Evolutionary conservation across 2,888 invertebrate genomes (phyloP).

Genomic region (Trachelus iudaicus): DNA sequence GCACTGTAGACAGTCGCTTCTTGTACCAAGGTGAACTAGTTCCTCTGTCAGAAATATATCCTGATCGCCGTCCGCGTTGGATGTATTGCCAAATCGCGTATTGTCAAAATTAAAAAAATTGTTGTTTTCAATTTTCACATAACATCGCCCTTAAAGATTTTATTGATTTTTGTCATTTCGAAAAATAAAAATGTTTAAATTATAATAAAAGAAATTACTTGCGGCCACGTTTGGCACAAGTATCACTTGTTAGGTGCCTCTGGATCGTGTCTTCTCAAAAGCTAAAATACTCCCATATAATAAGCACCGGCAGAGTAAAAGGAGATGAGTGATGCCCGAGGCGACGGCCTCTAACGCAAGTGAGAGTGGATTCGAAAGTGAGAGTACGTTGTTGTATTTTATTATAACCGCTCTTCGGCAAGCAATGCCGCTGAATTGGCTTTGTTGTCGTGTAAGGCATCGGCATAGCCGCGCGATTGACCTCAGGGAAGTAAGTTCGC

Average conservation of each 20-base stretch:
- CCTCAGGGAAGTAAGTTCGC: background rate
- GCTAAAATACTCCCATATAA: background rate
- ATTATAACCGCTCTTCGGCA: slow-evolving; percentile 22
- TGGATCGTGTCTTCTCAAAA: background rate
- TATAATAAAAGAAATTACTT: background rate
- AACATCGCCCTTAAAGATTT: too few relatives aligned
- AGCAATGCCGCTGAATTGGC: slow-evolving; percentile 25
- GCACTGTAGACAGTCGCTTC: background rate
- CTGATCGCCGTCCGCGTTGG: background rate
- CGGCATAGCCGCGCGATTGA: background rate
- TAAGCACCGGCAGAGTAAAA: background rate
- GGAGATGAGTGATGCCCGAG: slow-evolving; percentile 11
- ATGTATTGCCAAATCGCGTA: background rate
- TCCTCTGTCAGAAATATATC: background rate
- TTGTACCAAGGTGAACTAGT: background rate
- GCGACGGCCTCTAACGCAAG: slow-evolving; percentile 30
- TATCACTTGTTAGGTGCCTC: background rate
- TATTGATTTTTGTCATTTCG: background rate
- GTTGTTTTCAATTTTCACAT: background rate
- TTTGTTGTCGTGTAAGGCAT: slow-evolving; percentile 17
- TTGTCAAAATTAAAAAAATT: background rate
- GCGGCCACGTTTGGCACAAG: background rate
- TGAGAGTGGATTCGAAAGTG: slow-evolving; percentile 53
- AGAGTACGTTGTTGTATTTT: slow-evolving; percentile 35
- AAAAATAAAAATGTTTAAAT: background rate